Evolutionary conservation across 2,888 invertebrate species (phyloP).

Genomic region (Sesia apiformis): DNA sequence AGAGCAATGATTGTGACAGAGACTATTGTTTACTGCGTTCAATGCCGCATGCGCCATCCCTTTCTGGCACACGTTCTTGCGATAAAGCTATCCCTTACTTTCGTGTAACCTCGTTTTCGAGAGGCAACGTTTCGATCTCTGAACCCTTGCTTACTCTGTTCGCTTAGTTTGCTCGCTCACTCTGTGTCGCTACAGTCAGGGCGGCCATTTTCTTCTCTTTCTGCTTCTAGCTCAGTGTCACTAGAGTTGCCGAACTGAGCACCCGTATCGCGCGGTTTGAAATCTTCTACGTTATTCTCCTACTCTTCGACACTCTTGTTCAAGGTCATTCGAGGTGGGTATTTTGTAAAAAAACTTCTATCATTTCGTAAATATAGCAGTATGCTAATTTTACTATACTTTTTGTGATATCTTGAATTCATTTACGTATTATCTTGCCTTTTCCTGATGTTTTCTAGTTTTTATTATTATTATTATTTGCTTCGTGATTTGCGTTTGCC

Average conservation of each 20-base stretch:
- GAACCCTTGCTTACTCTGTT: slow-evolving; percentile 20
- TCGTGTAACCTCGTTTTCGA: slow-evolving; percentile 7
- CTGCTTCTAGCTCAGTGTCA: slow-evolving; percentile 50
- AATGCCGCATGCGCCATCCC: slow-evolving; percentile 6
- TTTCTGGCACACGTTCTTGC: slow-evolving; percentile 14
- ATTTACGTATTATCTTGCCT: too few species aligned
- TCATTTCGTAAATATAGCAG: too few species aligned
- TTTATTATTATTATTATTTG: too few species aligned
- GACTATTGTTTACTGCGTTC: slow-evolving; percentile 7
- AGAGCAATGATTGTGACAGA: slow-evolving; percentile 37
- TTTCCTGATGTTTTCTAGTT: too few species aligned
- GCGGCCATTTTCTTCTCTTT: slow-evolving; percentile 70
- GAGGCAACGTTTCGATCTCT: slow-evolving; percentile 18
- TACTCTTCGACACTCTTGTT: slow-evolving; percentile 43
- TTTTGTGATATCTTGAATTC: too few species aligned
- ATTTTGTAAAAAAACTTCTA: slow-evolving; percentile 1
- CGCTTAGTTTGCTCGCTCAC: slow-evolving; percentile 33
- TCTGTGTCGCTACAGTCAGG: slow-evolving; percentile 32
- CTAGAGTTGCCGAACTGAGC: slow-evolving; percentile 34
- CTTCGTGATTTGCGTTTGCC: too few species aligned
- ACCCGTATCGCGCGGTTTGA: slow-evolving; percentile 32
- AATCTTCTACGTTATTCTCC: slow-evolving; percentile 52
- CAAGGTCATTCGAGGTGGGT: slow-evolving; percentile 27
- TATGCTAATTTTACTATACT: too few species aligned
- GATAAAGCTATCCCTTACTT: slow-evolving; percentile 21